These are phyloP conservation scores for Gymnoscelis rufifasciata DNA, from an alignment of 2,888 invertebrate genomes.

Conservation along the genomic window DNA sequence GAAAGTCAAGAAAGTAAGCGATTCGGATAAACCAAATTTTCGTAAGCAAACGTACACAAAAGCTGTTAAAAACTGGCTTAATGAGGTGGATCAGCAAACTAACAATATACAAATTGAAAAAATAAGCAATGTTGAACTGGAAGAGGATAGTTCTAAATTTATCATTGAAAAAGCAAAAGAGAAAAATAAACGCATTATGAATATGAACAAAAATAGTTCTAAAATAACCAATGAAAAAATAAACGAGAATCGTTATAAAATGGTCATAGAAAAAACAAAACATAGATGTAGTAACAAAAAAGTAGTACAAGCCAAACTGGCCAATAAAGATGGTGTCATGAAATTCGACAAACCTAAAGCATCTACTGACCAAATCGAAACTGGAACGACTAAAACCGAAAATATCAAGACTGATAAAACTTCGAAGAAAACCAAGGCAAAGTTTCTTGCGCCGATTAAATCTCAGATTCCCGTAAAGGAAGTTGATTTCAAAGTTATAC, in stretches of 20 bases:
- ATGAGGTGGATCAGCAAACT: conserved; percentile 35
- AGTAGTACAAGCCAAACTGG: conserved; percentile 53
- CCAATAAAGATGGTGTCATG: conserved; percentile 63
- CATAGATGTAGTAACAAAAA: conserved; percentile 33
- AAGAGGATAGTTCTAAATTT: too few species aligned
- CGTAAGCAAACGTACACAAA: conserved; percentile 54
- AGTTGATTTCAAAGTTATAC: conserved; percentile 37
- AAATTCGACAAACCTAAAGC: conserved; percentile 54
- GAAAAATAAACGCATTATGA: too few species aligned
- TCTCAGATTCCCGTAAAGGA: conserved; percentile 54
- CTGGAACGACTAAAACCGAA: conserved; percentile 9
- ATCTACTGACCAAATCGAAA: conserved; percentile 4
- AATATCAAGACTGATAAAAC: conserved; percentile 12
- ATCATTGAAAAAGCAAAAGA: conserved; percentile 21
- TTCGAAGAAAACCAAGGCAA: conserved; percentile 46
- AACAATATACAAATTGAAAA: too few species aligned
- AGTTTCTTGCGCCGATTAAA: conserved; percentile 55
- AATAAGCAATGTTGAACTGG: too few species aligned
- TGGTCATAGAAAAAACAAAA: conserved; percentile 17
- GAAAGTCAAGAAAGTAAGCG: conserved; percentile 34
- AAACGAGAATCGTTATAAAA: too few species aligned
- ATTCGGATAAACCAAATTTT: conserved; percentile 15
- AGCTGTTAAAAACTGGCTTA: conserved; percentile 57
- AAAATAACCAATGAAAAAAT: too few species aligned
- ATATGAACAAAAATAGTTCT: too few species aligned